Evolutionary conservation across 2,113 vertebrate species (phyloP), one percentile per base, ranked within the genome.

Genomic region (Otolemur garnettii): DNA sequence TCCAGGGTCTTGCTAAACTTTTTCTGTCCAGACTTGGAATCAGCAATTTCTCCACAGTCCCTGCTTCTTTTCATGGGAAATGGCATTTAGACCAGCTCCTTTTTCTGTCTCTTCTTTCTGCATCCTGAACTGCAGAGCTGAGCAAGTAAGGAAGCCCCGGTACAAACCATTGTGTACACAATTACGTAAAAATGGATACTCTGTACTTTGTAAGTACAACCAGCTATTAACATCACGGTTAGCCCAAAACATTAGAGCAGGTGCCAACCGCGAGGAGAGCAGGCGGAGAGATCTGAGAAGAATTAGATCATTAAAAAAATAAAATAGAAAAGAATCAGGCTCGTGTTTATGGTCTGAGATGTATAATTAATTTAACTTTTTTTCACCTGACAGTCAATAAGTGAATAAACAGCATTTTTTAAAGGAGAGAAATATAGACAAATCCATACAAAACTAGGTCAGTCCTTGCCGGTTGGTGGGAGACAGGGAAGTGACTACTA

Each of bases 341-440:
- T 86, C 45, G 18, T 18, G 45, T 69, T 68, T 69, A 35, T 53
- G 45, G 21, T 53, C 64, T 26, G 13, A 86, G 13, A n/a, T 35
- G 45, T 69, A 2, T 35, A 22, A 55, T 68, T 50, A 33, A 57
- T 59, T 81, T 60, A n/a, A 60, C 55, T 35, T 24, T 21, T 35
- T 71, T 71, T 19, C 42, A 64, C 42, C 68, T 13, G 55, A 28
- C 75, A 66, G 85, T 71, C 93, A 77, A 33, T 64, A 90, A 75
- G 71, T 85, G 84, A 90, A 87, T 72, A 88, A 91, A 72, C 64
- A n/a, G 68, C 50, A 62, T 57, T 60, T 90, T 68, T 81, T 55
- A 81, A 83, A 84, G 75, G 75, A 80, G 83, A 45, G 33, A 59
- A 80, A 82, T 35, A 30, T 2, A n/a, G 79, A 21, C 72, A 87